Evolutionary conservation across 1,140 invertebrate genomes (phyloP).

Genomic region (Scaptomyza graminum): DNA sequence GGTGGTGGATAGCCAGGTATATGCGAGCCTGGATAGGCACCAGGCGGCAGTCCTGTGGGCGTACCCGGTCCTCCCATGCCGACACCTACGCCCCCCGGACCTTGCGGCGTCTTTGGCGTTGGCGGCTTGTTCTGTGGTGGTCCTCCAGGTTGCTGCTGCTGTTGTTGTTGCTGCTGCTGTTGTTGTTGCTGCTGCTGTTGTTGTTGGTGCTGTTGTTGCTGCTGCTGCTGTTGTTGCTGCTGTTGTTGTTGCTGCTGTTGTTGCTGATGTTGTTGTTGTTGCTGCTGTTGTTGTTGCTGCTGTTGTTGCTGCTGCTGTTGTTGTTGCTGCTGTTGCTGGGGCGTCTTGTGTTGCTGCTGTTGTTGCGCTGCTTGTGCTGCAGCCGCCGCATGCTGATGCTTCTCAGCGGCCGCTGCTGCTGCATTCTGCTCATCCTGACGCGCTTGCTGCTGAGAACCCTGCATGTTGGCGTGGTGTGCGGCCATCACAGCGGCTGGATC

Average conservation of each 20-base stretch:
- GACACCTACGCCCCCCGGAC: conserved; percentile 53
- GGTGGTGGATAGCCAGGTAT: conserved; percentile 77
- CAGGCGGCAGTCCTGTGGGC: conserved; percentile 75
- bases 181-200: conserved; percentile 46
- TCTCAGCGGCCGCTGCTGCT: conserved; percentile 59
- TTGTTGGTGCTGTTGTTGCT: conserved; percentile 48
- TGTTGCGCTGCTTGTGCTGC: conserved; percentile 59
- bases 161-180: conserved; percentile 57
- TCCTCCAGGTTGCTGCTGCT: conserved; percentile 42
- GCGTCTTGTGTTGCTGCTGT: conserved; percentile 34
- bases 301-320: conserved; percentile 24
- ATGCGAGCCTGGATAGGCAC: conserved; percentile 79
- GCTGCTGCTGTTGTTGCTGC: conserved; percentile 56
- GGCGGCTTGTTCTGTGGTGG: conserved; percentile 80
- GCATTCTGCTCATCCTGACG: conserved; percentile 69
- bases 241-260: conserved; percentile 43
- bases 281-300: conserved; percentile 39
- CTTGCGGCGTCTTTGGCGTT: conserved; percentile 83
- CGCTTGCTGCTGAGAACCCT: conserved; percentile 62
- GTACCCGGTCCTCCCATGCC: conserved; percentile 65
- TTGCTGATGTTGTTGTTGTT: conserved; percentile 33
- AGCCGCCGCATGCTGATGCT: conserved; percentile 70
- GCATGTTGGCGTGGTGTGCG: conserved; percentile 72
- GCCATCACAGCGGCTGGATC: conserved; percentile 79
- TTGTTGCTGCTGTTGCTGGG: conserved; percentile 29